Percentiles rank a stretch among this genome's conserved stretches.
Conservation (phyloP, 2,113 vertebrate species). For the Phaethon lepturus region DNA sequence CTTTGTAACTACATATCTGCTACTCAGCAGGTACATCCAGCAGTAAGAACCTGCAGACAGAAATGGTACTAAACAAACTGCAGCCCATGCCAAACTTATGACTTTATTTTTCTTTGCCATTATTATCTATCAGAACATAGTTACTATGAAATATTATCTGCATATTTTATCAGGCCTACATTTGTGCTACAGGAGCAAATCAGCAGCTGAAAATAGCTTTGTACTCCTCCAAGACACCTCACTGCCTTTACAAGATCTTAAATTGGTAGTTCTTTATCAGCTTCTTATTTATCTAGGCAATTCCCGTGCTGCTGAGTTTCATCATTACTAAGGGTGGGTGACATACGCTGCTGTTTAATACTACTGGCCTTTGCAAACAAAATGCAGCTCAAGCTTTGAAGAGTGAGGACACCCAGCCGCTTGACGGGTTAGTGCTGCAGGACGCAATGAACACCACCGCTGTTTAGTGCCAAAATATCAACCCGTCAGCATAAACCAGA, state of each 20-base stretch:
- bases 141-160: slow-evolving; percentile 11
- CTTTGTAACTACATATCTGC: not conserved
- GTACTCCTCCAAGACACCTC: not conserved
- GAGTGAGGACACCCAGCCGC: not conserved
- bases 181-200: not conserved
- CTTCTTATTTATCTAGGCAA: slow-evolving; percentile 12
- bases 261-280: not conserved
- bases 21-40: not conserved
- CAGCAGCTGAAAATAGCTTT: not conserved
- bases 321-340: not conserved
- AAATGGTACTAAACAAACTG: not conserved
- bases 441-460: not conserved
- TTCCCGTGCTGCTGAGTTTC: not conserved
- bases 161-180: not conserved
- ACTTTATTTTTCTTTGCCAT: not conserved
- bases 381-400: not conserved
- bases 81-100: not conserved
- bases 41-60: not conserved
- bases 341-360: not conserved
- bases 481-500: not conserved
- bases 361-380: not conserved
- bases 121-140: slow-evolving; percentile 25
- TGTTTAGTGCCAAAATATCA: not conserved
- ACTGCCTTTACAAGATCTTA: not conserved
- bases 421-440: not conserved